phyloP scores from a whole-genome alignment of 2,113 vertebrate species.

The Ibidorhyncha struthersii region DNA sequence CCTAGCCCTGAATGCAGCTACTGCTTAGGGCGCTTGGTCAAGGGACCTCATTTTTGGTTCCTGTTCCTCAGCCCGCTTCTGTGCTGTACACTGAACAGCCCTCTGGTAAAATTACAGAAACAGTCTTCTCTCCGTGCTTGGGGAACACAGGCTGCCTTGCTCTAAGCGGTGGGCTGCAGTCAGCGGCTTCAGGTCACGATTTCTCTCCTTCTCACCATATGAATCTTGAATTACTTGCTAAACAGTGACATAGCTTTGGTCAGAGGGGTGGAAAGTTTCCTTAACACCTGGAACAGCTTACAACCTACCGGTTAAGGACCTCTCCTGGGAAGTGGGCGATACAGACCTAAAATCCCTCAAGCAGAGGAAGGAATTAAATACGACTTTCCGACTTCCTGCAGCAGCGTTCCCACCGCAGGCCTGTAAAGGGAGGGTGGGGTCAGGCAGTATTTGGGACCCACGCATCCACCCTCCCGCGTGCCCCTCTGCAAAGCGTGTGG shows the following conservation, averaged over 20 bases:
- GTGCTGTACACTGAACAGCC: neutral
- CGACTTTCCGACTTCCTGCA: conserved; percentile 15
- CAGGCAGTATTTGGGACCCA: neutral
- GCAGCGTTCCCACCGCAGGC: neutral
- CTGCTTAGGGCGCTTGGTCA: neutral
- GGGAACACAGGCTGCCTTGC: neutral
- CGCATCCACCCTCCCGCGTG: neutral
- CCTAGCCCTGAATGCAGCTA: neutral
- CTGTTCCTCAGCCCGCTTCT: neutral
- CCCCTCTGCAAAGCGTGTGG: neutral
- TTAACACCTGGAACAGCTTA: conserved; percentile 63
- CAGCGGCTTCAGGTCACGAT: conserved; percentile 15
- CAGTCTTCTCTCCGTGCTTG: neutral
- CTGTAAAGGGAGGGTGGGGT: neutral
- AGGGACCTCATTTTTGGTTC: neutral
- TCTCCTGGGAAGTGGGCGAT: conserved; percentile 36
- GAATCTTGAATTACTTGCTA: conserved; percentile 50
- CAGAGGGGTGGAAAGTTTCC: conserved; percentile 46
- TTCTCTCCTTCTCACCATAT: conserved; percentile 45
- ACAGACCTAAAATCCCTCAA: conserved; percentile 18
- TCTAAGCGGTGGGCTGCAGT: fast-evolving
- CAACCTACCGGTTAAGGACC: neutral
- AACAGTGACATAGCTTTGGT: conserved; percentile 42
- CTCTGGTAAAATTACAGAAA: neutral
- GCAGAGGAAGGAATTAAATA: conserved; percentile 57